A percentile compares a stretch with the other conserved stretches of the same genome.
These are phyloP conservation scores for Drosophila parthenogenetica DNA, from an alignment of 2,888 invertebrate genomes.

Conservation along the genomic window DNA sequence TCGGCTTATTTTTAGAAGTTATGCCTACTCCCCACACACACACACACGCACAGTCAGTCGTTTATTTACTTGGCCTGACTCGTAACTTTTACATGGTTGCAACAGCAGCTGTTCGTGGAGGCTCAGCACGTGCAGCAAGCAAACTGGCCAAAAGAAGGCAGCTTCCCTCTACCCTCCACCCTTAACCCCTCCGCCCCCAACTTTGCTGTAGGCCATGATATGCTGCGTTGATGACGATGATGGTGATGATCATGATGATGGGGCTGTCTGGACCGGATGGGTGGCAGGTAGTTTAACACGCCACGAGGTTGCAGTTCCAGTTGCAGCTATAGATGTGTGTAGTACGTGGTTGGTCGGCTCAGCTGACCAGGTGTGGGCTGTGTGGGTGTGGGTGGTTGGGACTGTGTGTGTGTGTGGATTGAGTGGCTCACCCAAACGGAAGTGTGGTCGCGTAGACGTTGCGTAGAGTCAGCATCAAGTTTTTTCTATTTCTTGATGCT, in stretches of 20 bases:
- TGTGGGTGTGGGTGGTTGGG: slow-evolving; percentile 23
- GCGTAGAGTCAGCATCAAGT: slow-evolving; percentile 73
- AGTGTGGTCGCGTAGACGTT: slow-evolving; percentile 77
- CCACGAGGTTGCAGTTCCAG: slow-evolving; percentile 10
- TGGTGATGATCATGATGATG: slow-evolving; percentile 41
- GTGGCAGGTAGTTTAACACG: slow-evolving; percentile 19
- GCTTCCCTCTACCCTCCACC: slow-evolving; percentile 16
- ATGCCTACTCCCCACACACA: slow-evolving; percentile 36
- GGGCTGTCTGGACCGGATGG: slow-evolving; percentile 34
- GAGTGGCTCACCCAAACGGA: slow-evolving; percentile 44
- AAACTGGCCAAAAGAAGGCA: slow-evolving; percentile 59
- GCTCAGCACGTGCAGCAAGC: slow-evolving; percentile 80
- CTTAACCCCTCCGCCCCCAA: background rate
- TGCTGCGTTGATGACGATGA: slow-evolving; percentile 51
- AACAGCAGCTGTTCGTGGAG: slow-evolving; percentile 76
- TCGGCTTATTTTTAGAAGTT: slow-evolving; percentile 81
- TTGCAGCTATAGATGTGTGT: slow-evolving; percentile 59
- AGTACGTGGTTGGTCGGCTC: slow-evolving; percentile 73
- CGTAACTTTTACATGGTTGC: slow-evolving; percentile 69
- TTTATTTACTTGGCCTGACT: slow-evolving; percentile 74
- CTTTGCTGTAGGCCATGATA: slow-evolving; percentile 20
- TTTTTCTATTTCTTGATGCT: slow-evolving; percentile 74
- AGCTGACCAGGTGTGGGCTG: slow-evolving; percentile 7
- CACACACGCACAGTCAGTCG: slow-evolving; percentile 12
- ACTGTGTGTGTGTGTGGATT: slow-evolving; percentile 9